phyloP scores from a whole-genome alignment of 1,140 invertebrate genomes.

The Drosophila mojavensis region DNA sequence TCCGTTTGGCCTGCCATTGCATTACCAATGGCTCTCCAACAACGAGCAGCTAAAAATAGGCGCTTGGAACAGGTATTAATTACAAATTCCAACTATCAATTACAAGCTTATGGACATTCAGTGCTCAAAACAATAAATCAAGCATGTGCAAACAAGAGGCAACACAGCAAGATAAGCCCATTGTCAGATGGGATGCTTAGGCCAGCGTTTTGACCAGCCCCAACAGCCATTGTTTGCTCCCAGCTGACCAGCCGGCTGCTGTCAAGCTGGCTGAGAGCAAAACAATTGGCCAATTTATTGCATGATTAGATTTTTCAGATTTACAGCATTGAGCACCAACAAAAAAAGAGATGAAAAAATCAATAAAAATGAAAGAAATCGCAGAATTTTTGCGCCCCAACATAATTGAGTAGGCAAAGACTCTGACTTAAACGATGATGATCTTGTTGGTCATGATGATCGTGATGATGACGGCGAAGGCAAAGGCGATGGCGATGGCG shows the following conservation, averaged over 20 bases:
- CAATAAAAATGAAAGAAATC: conserved; percentile 52
- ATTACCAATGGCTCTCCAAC: background rate
- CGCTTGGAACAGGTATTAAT: conserved; percentile 32
- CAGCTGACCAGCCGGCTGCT: conserved; percentile 33
- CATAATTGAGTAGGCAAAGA: conserved; percentile 65
- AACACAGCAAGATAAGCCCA: conserved; percentile 14
- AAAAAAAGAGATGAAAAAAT: conserved; percentile 33
- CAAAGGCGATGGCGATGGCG: conserved; percentile 10
- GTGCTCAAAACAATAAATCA: conserved; percentile 49
- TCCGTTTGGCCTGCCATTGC: background rate
- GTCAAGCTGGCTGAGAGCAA: conserved; percentile 39
- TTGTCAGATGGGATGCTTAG: conserved; percentile 1
- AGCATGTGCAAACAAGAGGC: conserved; percentile 49
- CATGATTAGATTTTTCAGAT: conserved; percentile 77
- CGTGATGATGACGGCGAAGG: conserved; percentile 27
- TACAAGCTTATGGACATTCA: conserved; percentile 33
- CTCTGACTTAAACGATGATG: conserved; percentile 4
- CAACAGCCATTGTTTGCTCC: conserved; percentile 34
- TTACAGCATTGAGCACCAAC: conserved; percentile 35
- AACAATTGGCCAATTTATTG: conserved; percentile 82
- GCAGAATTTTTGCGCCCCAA: conserved; percentile 50
- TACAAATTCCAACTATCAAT: conserved; percentile 47
- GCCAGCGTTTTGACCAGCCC: conserved; percentile 17
- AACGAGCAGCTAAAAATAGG: no score
- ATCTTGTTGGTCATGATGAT: conserved; percentile 25